Base-by-base conservation (phyloP, 2,113 vertebrate genomes). In the Cisticola juncidis region DNA sequence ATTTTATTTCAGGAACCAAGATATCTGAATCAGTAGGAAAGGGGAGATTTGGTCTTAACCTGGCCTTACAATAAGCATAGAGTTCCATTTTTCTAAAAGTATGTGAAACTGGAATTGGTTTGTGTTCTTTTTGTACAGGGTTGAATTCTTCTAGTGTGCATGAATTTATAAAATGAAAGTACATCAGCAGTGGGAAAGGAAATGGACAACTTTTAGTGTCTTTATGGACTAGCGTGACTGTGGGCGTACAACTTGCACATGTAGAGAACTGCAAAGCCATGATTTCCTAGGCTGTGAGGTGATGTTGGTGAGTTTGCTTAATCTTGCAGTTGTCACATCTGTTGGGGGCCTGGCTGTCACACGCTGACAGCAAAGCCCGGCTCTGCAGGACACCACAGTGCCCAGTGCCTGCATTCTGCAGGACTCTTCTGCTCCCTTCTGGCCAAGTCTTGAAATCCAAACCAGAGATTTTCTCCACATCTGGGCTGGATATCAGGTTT, bases 371-470 rank as follows among this genome's bases (percentile, higher is more conserved):
- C 56, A 68, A 48, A 94, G 64, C 19, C 1, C 9, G 54, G n/a
- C 23, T 87, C 40, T 48, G 74, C 54, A 66, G 84, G 68, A 86
- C 77, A 40, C 2, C 28, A 6, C 58, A 20, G 35, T 61, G 76
- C 26, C 25, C 50, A 28, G 35, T 4, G 8, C 0, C 6, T 25
- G 22, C 12, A 2, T 71, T 88, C 53, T 68, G 53, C 61, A 58
- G 82, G 70, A 60, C 94, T 93, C 95, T 97, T 53, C 95, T 97
- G 96, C 94, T 90, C 93, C 74, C 96, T 96, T 93, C 95, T 97
- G 95, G 95, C 71, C 70, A 81, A 92, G 19, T 20, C 69, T 42
- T 92, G 92, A 91, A 96, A 78, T 71, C 88, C 5, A 28, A 83
- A 94, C 25, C 51, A 56, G 35, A 36, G 26, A 64, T 68, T 88